Conservation (phyloP, 2,797 vertebrate species). For the Capromys pilorides region DNA sequence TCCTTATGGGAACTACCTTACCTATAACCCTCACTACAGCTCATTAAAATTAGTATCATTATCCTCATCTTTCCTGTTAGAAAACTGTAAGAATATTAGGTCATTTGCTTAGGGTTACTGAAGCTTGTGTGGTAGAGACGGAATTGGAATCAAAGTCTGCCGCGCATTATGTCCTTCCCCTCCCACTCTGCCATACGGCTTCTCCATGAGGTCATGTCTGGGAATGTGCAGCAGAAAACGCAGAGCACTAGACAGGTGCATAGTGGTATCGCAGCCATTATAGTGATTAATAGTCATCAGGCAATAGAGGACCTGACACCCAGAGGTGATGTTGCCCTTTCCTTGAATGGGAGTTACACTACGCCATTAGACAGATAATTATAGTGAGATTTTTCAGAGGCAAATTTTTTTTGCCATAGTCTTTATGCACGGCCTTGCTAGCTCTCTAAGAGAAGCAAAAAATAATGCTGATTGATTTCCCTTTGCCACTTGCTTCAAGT, state of each 20-base stretch:
- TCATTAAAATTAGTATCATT: background rate
- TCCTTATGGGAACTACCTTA: background rate
- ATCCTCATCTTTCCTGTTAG: background rate
- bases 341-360: constrained; percentile 50
- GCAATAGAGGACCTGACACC: constrained; percentile 58
- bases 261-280: constrained; percentile 19
- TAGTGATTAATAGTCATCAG: constrained; percentile 58
- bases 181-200: background rate
- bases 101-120: background rate
- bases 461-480: constrained; percentile 84
- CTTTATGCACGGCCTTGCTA: constrained; percentile 75
- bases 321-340: constrained; percentile 73
- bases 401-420: constrained; percentile 57
- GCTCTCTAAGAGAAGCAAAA: constrained; percentile 70
- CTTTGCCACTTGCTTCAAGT: constrained; percentile 81
- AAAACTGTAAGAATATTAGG: background rate
- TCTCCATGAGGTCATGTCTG: constrained; percentile 14
- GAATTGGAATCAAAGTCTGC: background rate
- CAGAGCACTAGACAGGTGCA: constrained; percentile 40
- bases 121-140: background rate
- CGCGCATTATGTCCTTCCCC: background rate
- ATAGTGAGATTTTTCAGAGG: constrained; percentile 69
- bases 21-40: background rate
- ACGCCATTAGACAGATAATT: constrained; percentile 67
- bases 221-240: background rate